Conservation (phyloP, 2,797 vertebrate species). For the Eulemur rubriventer region DNA sequence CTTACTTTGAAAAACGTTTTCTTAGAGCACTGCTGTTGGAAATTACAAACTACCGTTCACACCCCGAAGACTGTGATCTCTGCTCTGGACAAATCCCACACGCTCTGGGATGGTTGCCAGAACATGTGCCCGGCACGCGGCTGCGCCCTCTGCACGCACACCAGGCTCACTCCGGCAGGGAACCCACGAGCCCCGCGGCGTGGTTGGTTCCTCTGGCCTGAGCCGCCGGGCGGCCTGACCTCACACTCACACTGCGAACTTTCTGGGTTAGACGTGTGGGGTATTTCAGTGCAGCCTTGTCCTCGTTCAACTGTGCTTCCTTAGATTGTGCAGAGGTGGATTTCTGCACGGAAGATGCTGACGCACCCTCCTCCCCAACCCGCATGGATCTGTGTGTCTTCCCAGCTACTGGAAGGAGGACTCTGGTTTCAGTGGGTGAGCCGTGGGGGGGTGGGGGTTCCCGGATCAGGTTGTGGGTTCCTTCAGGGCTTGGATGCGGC, state of each 20-base stretch:
- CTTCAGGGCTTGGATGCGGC: constrained; percentile 35
- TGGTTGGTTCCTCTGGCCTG: constrained; percentile 38
- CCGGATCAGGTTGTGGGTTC: constrained; percentile 67
- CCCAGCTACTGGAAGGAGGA: constrained; percentile 58
- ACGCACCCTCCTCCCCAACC: neutral
- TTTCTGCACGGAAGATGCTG: constrained; percentile 55
- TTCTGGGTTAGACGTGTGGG: neutral
- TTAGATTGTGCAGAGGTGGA: constrained; percentile 51
- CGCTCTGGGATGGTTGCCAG: no score
- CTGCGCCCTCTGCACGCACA: neutral
- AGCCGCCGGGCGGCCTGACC: constrained; percentile 59
- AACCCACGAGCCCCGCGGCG: neutral
- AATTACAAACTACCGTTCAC: neutral
- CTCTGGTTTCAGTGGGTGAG: constrained; percentile 69
- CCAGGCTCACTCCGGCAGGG: neutral
- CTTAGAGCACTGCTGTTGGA: neutral
- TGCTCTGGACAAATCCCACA: rapidly evolving
- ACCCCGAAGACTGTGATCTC: neutral
- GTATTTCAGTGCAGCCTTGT: constrained; percentile 73
- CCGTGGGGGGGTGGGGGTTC: neutral
- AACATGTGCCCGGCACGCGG: rapidly evolving
- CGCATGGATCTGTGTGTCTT: constrained; percentile 54
- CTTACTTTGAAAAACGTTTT: neutral
- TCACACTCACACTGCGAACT: constrained; percentile 63
- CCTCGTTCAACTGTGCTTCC: constrained; percentile 61